Percentiles rank a stretch among this genome's conserved stretches.
Evolutionary conservation across 2,797 vertebrate genomes (phyloP).

Genomic region (Manis pentadactyla): DNA sequence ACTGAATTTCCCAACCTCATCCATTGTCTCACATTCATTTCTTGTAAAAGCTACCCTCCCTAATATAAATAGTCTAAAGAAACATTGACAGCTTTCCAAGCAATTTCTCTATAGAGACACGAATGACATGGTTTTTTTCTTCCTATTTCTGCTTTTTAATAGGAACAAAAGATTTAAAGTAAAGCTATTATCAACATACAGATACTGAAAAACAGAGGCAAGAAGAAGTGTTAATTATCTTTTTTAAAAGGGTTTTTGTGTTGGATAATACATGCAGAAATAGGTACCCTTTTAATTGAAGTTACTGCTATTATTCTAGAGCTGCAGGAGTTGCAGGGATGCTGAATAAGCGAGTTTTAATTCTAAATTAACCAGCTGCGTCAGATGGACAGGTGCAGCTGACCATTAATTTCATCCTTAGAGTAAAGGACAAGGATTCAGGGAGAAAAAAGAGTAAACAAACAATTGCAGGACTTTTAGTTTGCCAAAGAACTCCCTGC

Average conservation of each 20-base stretch:
- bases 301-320: constrained; percentile 57
- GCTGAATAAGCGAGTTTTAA: constrained; percentile 64
- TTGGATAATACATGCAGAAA: constrained; percentile 38
- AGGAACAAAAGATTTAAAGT: constrained; percentile 68
- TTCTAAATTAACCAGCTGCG: constrained; percentile 53
- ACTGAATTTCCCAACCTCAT: constrained; percentile 40
- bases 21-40: constrained; percentile 52
- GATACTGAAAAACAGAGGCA: constrained; percentile 50
- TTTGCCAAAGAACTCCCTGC: constrained; percentile 37
- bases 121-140: constrained; percentile 63
- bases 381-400: constrained; percentile 46
- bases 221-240: constrained; percentile 47
- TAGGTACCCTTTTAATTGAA: constrained; percentile 62
- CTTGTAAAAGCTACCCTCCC: constrained; percentile 16
- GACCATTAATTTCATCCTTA: constrained; percentile 51
- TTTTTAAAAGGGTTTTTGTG: constrained; percentile 8
- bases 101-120: constrained; percentile 58
- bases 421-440: constrained; percentile 23
- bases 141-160: constrained; percentile 68
- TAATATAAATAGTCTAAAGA: constrained; percentile 64
- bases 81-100: constrained; percentile 68
- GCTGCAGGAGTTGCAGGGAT: neutral
- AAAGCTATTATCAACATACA: constrained; percentile 59
- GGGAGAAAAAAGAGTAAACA: constrained; percentile 21
- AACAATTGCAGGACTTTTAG: neutral